Evolutionary conservation across 2,113 vertebrate genomes (phyloP).

Genomic region (Sphyrna mokarran): DNA sequence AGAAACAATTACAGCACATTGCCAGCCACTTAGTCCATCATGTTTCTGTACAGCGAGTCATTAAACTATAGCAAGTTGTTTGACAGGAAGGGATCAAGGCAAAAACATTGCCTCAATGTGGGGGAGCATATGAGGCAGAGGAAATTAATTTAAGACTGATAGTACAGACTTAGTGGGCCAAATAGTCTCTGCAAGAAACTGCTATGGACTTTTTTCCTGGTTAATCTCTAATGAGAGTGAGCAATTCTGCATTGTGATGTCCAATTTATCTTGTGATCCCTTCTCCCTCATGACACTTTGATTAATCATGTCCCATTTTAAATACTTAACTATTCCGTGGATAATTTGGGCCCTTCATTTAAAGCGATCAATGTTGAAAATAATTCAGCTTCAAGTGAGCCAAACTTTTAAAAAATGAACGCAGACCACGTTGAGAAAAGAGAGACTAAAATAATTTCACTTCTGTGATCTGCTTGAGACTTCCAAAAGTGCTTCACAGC

Average conservation of each 20-base stretch:
- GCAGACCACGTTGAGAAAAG: not conserved
- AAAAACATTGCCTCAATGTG: not conserved
- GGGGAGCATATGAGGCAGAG: not conserved
- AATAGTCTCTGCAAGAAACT: not conserved
- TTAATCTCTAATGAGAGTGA: not conserved
- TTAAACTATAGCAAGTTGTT: not conserved
- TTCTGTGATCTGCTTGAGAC: not conserved
- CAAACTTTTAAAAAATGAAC: not conserved
- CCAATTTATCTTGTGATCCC: not conserved
- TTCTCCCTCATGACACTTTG: not conserved
- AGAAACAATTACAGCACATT: too few species aligned
- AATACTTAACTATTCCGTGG: not conserved
- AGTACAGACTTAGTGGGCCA: not conserved
- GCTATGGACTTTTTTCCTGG: not conserved
- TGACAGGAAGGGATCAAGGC: not conserved
- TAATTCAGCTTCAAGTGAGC: not conserved
- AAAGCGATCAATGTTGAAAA: not conserved
- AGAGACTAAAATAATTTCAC: not conserved
- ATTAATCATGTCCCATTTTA: not conserved
- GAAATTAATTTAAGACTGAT: not conserved
- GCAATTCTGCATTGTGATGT: not conserved
- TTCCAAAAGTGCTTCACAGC: not conserved
- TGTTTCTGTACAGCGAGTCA: not conserved
- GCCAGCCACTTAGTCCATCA: too few species aligned
- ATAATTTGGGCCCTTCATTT: not conserved